A percentile compares a stretch with the other conserved stretches of the same genome.
Evolutionary conservation across 2,797 vertebrate genomes (phyloP).

Genomic region (Xenops minutus): DNA sequence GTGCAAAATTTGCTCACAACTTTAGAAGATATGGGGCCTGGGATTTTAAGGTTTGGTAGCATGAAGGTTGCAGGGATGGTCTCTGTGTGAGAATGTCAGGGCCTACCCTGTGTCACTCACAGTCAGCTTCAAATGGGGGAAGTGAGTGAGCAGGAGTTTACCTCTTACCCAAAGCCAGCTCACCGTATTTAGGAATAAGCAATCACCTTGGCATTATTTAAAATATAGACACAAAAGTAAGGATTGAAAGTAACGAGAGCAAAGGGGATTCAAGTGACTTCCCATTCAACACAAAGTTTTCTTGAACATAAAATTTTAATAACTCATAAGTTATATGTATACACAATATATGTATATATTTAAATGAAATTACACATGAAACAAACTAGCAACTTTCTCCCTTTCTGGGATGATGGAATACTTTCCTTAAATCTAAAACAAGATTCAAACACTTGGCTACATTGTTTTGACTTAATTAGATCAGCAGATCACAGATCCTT

Average conservation of each 20-base stretch:
- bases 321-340: neutral
- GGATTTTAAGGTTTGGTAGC: neutral
- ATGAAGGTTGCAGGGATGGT: neutral
- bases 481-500: neutral
- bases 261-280: neutral
- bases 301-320: neutral
- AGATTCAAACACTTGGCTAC: neutral
- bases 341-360: neutral
- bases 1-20: neutral
- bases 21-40: neutral
- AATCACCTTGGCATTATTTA: neutral
- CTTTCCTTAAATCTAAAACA: neutral
- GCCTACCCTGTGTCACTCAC: neutral
- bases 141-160: rapidly evolving
- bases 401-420: neutral
- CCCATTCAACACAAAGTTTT: neutral
- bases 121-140: neutral
- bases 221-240: neutral
- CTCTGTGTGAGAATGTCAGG: neutral
- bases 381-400: neutral
- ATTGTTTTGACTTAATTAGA: neutral
- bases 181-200: neutral
- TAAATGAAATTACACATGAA: neutral
- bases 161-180: neutral
- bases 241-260: neutral